Evolutionary conservation across 2,113 vertebrate genomes (phyloP).

Genomic region (Nothocercus julius): DNA sequence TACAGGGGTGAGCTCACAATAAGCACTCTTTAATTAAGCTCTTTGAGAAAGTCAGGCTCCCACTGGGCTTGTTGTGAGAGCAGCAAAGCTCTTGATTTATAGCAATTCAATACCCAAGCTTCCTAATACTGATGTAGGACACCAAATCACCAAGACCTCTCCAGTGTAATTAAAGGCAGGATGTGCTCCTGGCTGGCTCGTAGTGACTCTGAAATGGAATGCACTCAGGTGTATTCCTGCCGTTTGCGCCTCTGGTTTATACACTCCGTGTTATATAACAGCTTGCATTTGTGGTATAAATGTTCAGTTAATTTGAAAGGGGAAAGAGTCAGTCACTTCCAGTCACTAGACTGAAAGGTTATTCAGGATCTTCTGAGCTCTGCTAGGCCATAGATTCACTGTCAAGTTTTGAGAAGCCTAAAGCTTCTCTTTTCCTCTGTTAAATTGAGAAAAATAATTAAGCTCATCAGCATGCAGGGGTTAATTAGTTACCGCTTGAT

Average conservation of each 20-base stretch:
- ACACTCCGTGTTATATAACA: neutral
- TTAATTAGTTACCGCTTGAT: neutral
- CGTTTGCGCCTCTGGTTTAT: neutral
- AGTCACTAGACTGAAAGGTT: neutral
- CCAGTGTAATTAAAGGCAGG: conserved; percentile 60
- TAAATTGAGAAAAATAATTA: neutral
- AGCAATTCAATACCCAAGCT: conserved; percentile 48
- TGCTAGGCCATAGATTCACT: neutral
- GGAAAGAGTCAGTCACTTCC: neutral
- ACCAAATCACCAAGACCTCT: conserved; percentile 25
- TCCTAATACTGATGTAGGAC: conserved; percentile 46
- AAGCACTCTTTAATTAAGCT: conserved; percentile 73
- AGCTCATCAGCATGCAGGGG: neutral
- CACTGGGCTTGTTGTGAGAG: conserved; percentile 59
- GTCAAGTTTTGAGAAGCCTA: neutral
- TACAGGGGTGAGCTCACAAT: conserved; percentile 65
- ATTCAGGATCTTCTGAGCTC: neutral
- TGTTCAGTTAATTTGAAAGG: neutral
- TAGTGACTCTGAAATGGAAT: neutral
- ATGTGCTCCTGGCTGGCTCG: neutral
- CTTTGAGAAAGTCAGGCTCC: conserved; percentile 66
- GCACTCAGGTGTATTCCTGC: neutral
- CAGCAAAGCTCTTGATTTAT: conserved; percentile 63
- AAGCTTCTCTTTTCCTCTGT: neutral
- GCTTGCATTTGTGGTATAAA: neutral